These are phyloP conservation scores for Anolis sagrei DNA, from an alignment of 2,113 vertebrate species.

Conservation along the genomic window DNA sequence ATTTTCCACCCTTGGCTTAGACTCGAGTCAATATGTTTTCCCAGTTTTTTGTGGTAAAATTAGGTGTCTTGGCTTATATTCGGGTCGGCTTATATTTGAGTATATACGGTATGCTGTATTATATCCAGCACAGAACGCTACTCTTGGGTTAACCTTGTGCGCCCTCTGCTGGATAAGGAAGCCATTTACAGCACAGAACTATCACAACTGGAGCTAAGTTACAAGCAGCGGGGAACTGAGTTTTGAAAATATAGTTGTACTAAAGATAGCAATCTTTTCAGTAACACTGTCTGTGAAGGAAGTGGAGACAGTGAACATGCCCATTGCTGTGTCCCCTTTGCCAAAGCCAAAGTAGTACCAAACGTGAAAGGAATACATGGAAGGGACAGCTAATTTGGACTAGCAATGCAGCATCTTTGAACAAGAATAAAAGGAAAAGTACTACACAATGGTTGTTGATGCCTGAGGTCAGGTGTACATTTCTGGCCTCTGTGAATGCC, in stretches of 20 bases:
- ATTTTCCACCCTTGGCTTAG: no score
- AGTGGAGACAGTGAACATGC: neutral
- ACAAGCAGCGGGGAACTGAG: neutral
- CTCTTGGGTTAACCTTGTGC: constrained; percentile 16
- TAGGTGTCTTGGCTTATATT: no score
- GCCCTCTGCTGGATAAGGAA: constrained; percentile 65
- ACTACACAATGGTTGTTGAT: no score
- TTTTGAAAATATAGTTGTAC: neutral
- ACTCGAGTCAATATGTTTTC: no score
- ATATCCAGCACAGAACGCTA: neutral
- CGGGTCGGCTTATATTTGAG: no score
- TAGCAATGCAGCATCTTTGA: no score
- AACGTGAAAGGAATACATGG: no score
- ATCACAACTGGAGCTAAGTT: neutral
- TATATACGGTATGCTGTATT: neutral
- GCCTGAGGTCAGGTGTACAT: neutral
- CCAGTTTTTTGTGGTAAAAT: no score
- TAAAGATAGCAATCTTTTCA: neutral
- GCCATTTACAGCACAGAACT: neutral
- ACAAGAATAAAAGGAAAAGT: neutral
- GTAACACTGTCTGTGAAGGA: neutral
- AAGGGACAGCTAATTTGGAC: no score
- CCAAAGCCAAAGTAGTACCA: no score
- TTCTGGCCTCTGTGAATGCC: neutral
- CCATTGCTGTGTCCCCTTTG: no score